Percentiles rank a stretch among this genome's conserved stretches.
Evolutionary conservation across 35 echinoderm and acorn worm species (phyloP).

Genomic region (Acanthaster planci): DNA sequence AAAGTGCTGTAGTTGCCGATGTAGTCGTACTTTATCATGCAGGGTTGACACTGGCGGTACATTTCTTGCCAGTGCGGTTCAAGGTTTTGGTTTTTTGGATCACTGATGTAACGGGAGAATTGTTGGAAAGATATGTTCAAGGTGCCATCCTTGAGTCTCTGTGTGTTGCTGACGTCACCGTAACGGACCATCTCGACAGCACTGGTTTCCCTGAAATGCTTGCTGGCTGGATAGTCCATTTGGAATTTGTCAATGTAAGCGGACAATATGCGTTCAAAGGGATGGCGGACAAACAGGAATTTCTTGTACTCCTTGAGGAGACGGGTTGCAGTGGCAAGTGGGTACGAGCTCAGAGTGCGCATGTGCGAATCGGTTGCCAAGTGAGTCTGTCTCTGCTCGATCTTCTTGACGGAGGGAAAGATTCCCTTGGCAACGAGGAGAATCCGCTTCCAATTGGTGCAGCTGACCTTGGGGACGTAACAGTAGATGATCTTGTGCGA

Average conservation of each 20-base stretch:
- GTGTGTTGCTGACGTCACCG: not conserved
- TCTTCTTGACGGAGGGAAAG: not conserved
- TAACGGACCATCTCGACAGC: conserved; percentile 20
- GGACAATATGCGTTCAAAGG: conserved; percentile 59
- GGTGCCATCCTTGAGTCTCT: not conserved
- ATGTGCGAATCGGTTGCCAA: not conserved
- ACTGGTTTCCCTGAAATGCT: not conserved
- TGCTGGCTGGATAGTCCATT: not conserved
- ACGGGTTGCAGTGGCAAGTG: not conserved
- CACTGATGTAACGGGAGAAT: conserved; percentile 38
- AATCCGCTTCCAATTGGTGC: conserved; percentile 65
- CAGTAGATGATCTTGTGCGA: conserved; percentile 63
- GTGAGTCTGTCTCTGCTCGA: not conserved
- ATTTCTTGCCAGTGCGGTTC: conserved; percentile 55
- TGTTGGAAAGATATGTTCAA: conserved; percentile 59
- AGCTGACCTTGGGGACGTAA: conserved; percentile 55
- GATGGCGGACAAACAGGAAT: conserved; percentile 71
- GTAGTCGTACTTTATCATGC: conserved; percentile 60
- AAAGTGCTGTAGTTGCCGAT: conserved; percentile 63
- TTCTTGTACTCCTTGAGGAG: conserved; percentile 53
- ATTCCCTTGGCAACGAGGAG: conserved; percentile 37
- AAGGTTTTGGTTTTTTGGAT: not conserved
- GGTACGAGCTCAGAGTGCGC: not conserved
- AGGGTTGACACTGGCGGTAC: conserved; percentile 46
- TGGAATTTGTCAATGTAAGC: conserved; percentile 62